Evolutionary conservation across 2,888 invertebrate genomes (phyloP).

Genomic region (Macaria liturata): DNA sequence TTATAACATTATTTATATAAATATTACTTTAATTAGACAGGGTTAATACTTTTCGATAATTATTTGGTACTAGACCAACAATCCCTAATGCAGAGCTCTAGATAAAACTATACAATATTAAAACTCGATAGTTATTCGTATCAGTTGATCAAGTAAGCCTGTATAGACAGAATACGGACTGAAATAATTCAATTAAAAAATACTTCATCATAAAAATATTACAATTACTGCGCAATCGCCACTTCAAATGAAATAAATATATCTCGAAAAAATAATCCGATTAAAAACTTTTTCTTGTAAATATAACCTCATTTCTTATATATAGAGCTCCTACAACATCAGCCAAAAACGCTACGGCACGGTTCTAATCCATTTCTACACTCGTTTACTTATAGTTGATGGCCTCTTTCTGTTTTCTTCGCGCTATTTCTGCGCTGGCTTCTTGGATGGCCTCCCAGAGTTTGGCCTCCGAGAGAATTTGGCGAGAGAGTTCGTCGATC

Average conservation of each 20-base stretch:
- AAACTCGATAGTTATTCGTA: background rate
- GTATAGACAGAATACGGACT: too few relatives aligned
- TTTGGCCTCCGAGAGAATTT: conserved; percentile 90
- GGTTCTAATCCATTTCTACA: background rate
- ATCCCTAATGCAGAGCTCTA: background rate
- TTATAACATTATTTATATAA: conserved; percentile 7
- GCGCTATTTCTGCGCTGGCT: conserved; percentile 87
- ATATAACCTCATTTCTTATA: too few relatives aligned
- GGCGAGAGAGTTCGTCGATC: conserved; percentile 89
- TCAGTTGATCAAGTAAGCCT: too few relatives aligned
- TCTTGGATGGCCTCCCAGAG: conserved; percentile 92
- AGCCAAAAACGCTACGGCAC: conserved; percentile 46
- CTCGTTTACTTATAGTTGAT: conserved; percentile 41
- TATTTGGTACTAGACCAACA: background rate
- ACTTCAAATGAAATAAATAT: background rate
- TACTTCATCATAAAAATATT: too few relatives aligned
- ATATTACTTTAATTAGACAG: conserved; percentile 8
- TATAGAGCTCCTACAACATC: background rate
- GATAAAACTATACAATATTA: background rate
- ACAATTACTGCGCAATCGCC: too few relatives aligned
- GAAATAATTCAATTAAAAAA: too few relatives aligned
- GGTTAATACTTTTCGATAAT: conserved; percentile 17
- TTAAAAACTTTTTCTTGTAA: too few relatives aligned
- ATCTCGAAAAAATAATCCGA: background rate
- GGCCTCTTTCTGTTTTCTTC: conserved; percentile 82